phyloP scores from a whole-genome alignment of 2,888 invertebrate species.

The Operophtera brumata region DNA sequence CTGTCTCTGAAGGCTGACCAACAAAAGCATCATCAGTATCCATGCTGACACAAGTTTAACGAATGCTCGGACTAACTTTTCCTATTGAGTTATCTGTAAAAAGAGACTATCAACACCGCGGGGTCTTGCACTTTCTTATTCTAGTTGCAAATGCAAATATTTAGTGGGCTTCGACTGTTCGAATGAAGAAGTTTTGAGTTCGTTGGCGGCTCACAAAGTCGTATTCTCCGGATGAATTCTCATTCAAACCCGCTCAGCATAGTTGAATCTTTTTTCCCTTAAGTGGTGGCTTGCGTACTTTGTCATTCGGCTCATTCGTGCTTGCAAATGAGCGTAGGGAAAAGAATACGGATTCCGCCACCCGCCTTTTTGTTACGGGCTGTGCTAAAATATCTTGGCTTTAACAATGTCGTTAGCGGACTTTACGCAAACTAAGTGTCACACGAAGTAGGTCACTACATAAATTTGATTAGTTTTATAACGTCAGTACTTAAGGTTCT shows the following conservation, averaged over 20 bases:
- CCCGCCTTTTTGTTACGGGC: conserved; percentile 2
- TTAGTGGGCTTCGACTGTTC: conserved; percentile 20
- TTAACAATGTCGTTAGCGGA: conserved; percentile 6
- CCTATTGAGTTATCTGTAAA: conserved; percentile 12
- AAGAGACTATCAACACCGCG: conserved; percentile 7
- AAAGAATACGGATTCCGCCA: conserved; percentile 13
- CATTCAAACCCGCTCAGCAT: conserved; percentile 15
- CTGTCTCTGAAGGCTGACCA: conserved; percentile 95
- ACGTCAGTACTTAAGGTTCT: no score
- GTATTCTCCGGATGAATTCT: conserved; percentile 19
- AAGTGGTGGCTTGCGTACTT: conserved; percentile 4
- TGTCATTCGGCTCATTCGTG: conserved; percentile 15
- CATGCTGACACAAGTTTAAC: not conserved
- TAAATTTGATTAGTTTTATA: no score
- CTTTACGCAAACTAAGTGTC: conserved; percentile 3
- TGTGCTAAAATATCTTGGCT: conserved; percentile 5
- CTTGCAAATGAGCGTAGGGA: conserved; percentile 24
- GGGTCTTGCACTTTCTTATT: conserved; percentile 7
- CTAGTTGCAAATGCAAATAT: conserved; percentile 12
- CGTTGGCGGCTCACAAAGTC: conserved; percentile 2
- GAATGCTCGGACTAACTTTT: not conserved
- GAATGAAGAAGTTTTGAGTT: conserved; percentile 21
- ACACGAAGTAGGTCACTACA: conserved; percentile 5
- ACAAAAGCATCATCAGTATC: conserved; percentile 32
- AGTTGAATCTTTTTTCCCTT: conserved; percentile 1